phyloP scores from a whole-genome alignment of 1,140 invertebrate species.

The Drosophila guanche region DNA sequence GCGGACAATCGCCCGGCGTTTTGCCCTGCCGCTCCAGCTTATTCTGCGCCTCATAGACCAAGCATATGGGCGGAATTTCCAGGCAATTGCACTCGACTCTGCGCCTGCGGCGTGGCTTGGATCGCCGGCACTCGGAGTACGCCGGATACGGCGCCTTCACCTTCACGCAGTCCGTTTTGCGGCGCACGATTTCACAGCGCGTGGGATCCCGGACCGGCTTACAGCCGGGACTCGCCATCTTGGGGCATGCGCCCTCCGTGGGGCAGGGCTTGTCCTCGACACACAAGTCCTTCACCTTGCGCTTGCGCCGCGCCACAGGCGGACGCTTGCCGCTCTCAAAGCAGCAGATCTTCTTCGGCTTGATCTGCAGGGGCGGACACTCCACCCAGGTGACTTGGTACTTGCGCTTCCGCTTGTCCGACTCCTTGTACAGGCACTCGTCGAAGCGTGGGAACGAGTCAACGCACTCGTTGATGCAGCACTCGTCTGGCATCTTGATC shows the following conservation, averaged over 20 bases:
- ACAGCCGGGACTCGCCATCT: slow-evolving; percentile 48
- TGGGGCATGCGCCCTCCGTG: slow-evolving; percentile 18
- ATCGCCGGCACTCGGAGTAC: slow-evolving; percentile 53
- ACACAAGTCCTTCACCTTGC: not conserved
- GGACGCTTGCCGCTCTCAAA: slow-evolving; percentile 16
- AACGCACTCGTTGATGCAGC: not conserved
- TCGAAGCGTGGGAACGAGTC: slow-evolving; percentile 36
- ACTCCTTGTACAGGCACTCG: slow-evolving; percentile 53
- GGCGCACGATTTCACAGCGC: not conserved
- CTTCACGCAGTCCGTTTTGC: slow-evolving; percentile 32
- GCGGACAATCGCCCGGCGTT: too few species aligned
- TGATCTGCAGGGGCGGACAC: slow-evolving; percentile 59
- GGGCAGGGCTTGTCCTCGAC: not conserved
- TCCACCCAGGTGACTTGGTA: slow-evolving; percentile 72
- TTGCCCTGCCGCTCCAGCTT: too few species aligned
- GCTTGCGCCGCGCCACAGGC: slow-evolving; percentile 39
- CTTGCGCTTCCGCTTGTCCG: slow-evolving; percentile 58
- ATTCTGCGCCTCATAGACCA: not conserved
- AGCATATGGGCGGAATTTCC: not conserved
- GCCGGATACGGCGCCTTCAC: slow-evolving; percentile 55
- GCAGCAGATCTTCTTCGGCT: slow-evolving; percentile 67
- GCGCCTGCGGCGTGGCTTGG: not conserved
- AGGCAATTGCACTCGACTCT: slow-evolving; percentile 47
- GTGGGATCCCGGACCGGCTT: slow-evolving; percentile 20
- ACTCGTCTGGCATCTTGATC: not conserved